Conservation (phyloP, 2,113 vertebrate species). For the Diadophis punctatus region DNA sequence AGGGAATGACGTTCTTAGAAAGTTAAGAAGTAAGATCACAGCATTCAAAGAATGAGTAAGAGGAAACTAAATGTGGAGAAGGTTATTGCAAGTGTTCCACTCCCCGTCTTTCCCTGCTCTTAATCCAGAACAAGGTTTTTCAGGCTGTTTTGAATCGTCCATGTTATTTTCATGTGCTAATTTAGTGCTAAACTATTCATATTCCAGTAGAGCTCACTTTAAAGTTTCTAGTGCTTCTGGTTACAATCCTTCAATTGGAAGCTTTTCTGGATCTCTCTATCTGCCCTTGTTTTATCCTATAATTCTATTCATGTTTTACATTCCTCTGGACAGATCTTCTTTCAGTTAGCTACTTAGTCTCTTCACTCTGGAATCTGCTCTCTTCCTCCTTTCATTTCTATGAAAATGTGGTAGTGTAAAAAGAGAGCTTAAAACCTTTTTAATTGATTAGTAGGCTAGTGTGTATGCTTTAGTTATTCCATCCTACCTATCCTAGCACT, state of each 20-base stretch:
- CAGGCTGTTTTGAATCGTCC: neutral
- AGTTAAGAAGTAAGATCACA: neutral
- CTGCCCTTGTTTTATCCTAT: neutral
- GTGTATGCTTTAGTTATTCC: neutral
- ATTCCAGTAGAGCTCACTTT: neutral
- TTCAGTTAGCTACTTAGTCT: neutral
- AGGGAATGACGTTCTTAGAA: neutral
- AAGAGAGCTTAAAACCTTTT: neutral
- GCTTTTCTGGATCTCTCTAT: neutral
- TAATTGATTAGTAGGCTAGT: neutral
- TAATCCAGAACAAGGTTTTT: neutral
- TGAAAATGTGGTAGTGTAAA: neutral
- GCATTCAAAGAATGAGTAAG: neutral
- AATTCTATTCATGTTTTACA: neutral
- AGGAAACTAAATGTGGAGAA: neutral
- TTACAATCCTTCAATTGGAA: neutral
- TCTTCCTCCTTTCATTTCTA: neutral
- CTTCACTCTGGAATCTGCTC: neutral
- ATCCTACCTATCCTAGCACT: neutral
- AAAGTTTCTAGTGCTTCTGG: neutral
- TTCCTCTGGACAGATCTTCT: neutral
- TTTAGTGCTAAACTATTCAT: neutral
- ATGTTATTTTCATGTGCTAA: neutral
- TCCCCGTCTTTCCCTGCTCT: neutral
- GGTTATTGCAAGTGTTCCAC: neutral